Conservation (phyloP, 1,140 invertebrate species). For the Diorhabda sublineata region DNA sequence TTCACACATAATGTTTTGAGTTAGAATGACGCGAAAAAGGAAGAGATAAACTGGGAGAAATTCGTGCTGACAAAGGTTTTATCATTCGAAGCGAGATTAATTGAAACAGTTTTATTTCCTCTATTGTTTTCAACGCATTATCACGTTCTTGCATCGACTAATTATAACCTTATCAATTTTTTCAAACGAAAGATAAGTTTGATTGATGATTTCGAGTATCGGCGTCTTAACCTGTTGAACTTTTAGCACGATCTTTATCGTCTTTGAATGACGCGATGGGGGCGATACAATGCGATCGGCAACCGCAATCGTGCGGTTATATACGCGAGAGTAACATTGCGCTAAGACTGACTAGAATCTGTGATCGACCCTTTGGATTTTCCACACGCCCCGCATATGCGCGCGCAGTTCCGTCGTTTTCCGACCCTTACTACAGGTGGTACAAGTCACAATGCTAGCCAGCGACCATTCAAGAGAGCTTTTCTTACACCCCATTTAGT, state of each 20-base stretch:
- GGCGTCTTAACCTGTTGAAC: constrained; percentile 11
- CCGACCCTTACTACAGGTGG: constrained; percentile 40
- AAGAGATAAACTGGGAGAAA: neutral
- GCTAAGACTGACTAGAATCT: constrained; percentile 36
- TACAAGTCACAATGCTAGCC: constrained; percentile 23
- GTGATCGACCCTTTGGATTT: constrained; percentile 38
- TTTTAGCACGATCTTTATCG: constrained; percentile 5
- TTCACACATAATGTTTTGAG: neutral
- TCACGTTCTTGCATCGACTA: constrained; percentile 5
- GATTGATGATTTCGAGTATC: constrained; percentile 8
- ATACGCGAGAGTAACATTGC: constrained; percentile 42
- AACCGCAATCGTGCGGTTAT: constrained; percentile 36
- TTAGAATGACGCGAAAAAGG: neutral
- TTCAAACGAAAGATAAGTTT: neutral
- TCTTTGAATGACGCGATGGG: constrained; percentile 3
- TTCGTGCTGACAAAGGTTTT: neutral
- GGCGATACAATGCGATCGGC: constrained; percentile 36
- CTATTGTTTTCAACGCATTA: constrained; percentile 10
- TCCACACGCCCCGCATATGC: constrained; percentile 33
- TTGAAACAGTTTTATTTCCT: constrained; percentile 8
- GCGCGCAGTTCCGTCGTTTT: constrained; percentile 26
- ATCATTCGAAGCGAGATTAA: neutral
- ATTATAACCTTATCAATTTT: constrained; percentile 11
- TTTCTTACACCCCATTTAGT: constrained; percentile 17
- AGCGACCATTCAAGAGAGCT: constrained; percentile 9